Conservation (phyloP, 2,888 invertebrate genomes). For the Nezara viridula region DNA sequence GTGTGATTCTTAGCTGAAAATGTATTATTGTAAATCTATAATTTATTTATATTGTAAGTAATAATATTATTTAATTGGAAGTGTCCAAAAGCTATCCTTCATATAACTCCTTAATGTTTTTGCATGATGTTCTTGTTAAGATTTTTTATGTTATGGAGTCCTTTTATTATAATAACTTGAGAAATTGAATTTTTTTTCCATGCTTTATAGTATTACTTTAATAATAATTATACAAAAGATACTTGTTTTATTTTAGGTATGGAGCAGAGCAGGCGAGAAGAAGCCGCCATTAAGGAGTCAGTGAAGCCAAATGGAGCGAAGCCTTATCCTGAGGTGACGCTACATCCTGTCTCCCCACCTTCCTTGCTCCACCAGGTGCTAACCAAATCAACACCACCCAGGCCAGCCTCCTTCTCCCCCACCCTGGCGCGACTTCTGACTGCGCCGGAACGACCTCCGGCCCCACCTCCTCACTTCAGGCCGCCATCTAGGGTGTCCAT, state of each 20-base stretch:
- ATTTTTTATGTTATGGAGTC: too few relatives aligned
- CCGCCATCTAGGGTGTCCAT: conserved; percentile 68
- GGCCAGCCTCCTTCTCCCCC: conserved; percentile 79
- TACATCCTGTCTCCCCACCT: conserved; percentile 77
- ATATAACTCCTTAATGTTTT: too few relatives aligned
- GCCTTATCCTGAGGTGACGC: conserved; percentile 84
- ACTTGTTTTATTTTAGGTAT: neutral
- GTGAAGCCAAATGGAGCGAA: conserved; percentile 46
- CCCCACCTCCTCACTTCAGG: conserved; percentile 60
- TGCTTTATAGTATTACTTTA: neutral
- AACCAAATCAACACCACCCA: conserved; percentile 63
- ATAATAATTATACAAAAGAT: neutral
- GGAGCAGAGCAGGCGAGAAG: conserved; percentile 33
- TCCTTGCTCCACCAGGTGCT: conserved; percentile 78
- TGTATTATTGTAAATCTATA: too few relatives aligned
- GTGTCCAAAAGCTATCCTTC: too few relatives aligned
- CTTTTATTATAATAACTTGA: neutral
- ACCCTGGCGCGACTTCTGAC: conserved; percentile 85
- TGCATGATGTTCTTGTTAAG: too few relatives aligned
- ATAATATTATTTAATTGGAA: too few relatives aligned
- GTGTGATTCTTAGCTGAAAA: too few relatives aligned
- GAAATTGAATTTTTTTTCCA: too few relatives aligned
- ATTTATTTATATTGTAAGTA: too few relatives aligned
- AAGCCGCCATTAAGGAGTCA: conserved; percentile 1
- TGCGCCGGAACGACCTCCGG: conserved; percentile 71